These are phyloP conservation scores for Eupithecia centaureata DNA, from an alignment of 2,888 invertebrate species.

Conservation along the genomic window DNA sequence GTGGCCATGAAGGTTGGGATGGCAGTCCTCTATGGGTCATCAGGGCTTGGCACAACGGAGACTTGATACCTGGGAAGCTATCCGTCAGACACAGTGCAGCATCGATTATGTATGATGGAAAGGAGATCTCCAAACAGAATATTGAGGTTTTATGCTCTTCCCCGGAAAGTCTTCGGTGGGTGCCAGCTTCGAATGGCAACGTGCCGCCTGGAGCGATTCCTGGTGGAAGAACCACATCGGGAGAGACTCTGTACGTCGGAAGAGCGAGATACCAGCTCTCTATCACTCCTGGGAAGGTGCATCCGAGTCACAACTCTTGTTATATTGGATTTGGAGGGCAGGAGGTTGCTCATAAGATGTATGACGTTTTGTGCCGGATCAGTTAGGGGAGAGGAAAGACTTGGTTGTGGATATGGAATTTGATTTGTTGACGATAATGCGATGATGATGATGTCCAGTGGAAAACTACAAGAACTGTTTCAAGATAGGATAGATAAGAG, in stretches of 20 bases:
- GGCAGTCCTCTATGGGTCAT: slow-evolving; percentile 80
- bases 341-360: slow-evolving; percentile 73
- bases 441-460: background rate
- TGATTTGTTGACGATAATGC: background rate
- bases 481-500: too few species aligned
- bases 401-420: slow-evolving; percentile 20
- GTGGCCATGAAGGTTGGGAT: slow-evolving; percentile 80
- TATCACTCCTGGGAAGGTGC: slow-evolving; percentile 84
- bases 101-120: slow-evolving; percentile 68
- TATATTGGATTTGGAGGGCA: slow-evolving; percentile 74
- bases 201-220: slow-evolving; percentile 82
- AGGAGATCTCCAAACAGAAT: slow-evolving; percentile 75
- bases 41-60: slow-evolving; percentile 74
- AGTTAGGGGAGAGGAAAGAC: slow-evolving; percentile 51
- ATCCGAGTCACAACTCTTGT: slow-evolving; percentile 72
- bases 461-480: background rate
- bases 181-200: slow-evolving; percentile 78
- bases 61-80: slow-evolving; percentile 76
- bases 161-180: slow-evolving; percentile 77
- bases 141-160: slow-evolving; percentile 73
- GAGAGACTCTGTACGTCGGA: slow-evolving; percentile 82
- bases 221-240: slow-evolving; percentile 77
- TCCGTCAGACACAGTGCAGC: slow-evolving; percentile 75
- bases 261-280: slow-evolving; percentile 83
- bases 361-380: slow-evolving; percentile 72